A percentile compares a stretch with the other conserved stretches of the same genome.
Evolutionary conservation across 2,797 vertebrate genomes (phyloP).

Genomic region (Bufotes viridis): DNA sequence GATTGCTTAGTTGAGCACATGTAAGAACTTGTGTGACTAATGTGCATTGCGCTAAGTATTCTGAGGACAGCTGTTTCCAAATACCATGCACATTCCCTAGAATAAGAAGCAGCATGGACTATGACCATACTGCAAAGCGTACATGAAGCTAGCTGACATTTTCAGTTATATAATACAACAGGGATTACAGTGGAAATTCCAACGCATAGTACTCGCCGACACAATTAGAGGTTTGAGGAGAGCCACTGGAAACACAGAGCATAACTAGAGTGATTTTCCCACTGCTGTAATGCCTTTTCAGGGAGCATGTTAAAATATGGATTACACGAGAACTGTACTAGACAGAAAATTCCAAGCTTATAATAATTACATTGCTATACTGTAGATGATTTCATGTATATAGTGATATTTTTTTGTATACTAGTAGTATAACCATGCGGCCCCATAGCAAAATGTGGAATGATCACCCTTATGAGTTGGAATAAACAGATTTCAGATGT

Average conservation of each 20-base stretch:
- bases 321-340: not conserved
- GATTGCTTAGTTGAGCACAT: not conserved
- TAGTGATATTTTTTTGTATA: too few species aligned
- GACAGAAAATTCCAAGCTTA: too few species aligned
- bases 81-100: conserved; percentile 13
- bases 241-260: conserved; percentile 28
- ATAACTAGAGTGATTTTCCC: conserved; percentile 37
- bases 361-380: too few species aligned
- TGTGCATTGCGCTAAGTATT: not conserved
- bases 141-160: not conserved
- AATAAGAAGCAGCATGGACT: not conserved
- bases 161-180: not conserved
- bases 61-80: conserved; percentile 21
- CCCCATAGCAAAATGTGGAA: not conserved
- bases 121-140: not conserved
- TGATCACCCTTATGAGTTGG: too few species aligned
- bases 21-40: conserved; percentile 31
- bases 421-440: too few species aligned
- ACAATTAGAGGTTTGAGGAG: conserved; percentile 54
- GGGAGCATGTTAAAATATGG: not conserved
- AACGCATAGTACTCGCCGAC: not conserved
- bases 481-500: too few species aligned
- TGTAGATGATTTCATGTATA: too few species aligned
- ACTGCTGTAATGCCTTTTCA: conserved; percentile 36
- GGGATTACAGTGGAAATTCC: not conserved